Conservation (phyloP, 1,140 invertebrate species). For the Thrips palmi region DNA sequence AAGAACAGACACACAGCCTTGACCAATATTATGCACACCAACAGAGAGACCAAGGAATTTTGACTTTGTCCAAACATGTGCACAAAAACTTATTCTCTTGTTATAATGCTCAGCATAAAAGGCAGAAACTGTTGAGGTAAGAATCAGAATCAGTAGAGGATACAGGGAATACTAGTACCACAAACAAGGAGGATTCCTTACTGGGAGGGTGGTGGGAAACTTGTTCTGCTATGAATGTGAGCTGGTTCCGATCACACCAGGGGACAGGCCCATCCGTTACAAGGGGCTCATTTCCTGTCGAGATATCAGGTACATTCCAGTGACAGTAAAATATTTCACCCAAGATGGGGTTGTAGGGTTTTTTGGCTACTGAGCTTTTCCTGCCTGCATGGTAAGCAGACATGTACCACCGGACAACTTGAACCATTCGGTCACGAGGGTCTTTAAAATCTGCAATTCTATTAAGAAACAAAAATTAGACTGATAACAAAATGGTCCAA, state of each 20-base stretch:
- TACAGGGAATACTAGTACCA: background rate
- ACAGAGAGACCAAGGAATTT: slow-evolving; percentile 94
- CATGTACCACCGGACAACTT: slow-evolving; percentile 85
- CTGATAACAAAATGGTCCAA: slow-evolving; percentile 3
- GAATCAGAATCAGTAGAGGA: slow-evolving; percentile 1
- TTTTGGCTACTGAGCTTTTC: slow-evolving; percentile 86
- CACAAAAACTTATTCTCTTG: slow-evolving; percentile 78
- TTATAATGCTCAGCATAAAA: slow-evolving; percentile 91
- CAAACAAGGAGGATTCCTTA: slow-evolving; percentile 24
- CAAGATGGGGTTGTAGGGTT: slow-evolving; percentile 93
- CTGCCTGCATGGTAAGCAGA: slow-evolving; percentile 93
- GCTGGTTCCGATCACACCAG: slow-evolving; percentile 60
- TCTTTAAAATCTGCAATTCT: slow-evolving; percentile 68
- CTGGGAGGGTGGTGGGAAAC: slow-evolving; percentile 98
- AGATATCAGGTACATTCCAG: slow-evolving; percentile 44
- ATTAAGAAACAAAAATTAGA: slow-evolving; percentile 17
- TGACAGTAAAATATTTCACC: slow-evolving; percentile 87
- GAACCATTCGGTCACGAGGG: slow-evolving; percentile 78
- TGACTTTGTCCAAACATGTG: slow-evolving; percentile 94
- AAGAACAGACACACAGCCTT: slow-evolving; percentile 61
- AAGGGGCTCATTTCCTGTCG: slow-evolving; percentile 16
- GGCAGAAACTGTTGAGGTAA: slow-evolving; percentile 52
- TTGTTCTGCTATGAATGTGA: slow-evolving; percentile 91
- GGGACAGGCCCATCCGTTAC: slow-evolving; percentile 60
- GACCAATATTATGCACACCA: slow-evolving; percentile 73